Evolutionary conservation across 2,113 vertebrate species (phyloP).

Genomic region (Cyphomyrus plagiostoma): DNA sequence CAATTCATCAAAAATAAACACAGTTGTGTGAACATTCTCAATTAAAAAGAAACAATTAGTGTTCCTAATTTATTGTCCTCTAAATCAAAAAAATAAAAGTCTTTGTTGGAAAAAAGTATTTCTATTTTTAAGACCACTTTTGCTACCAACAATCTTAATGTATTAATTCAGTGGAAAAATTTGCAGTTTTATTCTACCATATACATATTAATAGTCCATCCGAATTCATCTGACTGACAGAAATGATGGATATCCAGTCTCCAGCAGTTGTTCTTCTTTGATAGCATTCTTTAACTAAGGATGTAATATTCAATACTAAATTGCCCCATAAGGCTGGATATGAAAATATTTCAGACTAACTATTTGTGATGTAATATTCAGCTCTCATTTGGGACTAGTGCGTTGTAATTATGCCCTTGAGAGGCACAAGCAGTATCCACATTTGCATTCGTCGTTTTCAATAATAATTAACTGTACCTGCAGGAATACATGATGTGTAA

Average conservation of each 20-base stretch:
- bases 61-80: not conserved
- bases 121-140: not conserved
- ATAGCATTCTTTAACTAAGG: not conserved
- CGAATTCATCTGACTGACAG: not conserved
- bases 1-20: not conserved
- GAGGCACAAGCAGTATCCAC: not conserved
- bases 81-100: not conserved
- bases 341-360: slow-evolving; percentile 1
- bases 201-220: not conserved
- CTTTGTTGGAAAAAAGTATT: not conserved
- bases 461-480: not conserved
- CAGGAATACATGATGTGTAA: not conserved
- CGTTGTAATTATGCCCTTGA: not conserved
- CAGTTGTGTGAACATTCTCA: not conserved
- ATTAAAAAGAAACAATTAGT: not conserved
- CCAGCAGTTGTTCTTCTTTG: not conserved
- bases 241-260: not conserved
- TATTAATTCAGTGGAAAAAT: not conserved
- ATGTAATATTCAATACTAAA: not conserved
- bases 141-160: not conserved
- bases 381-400: not conserved
- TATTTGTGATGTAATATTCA: not conserved
- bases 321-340: not conserved
- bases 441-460: not conserved
- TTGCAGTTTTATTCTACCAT: not conserved